Base-by-base conservation (phyloP, 2,797 vertebrate genomes). In the Myoxocephalus aenaeus region DNA sequence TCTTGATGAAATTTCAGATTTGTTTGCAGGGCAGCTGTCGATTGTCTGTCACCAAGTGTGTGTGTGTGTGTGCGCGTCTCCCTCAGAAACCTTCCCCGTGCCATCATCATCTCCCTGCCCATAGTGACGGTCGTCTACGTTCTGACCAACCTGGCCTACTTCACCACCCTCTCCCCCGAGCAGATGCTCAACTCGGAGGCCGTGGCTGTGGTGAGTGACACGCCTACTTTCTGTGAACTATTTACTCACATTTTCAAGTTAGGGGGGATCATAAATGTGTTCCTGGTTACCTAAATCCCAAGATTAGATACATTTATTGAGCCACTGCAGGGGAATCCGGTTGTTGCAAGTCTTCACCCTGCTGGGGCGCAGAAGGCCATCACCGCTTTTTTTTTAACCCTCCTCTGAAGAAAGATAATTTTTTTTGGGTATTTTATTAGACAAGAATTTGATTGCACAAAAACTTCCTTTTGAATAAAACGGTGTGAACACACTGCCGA, bases 81-180 rank as follows among this genome's bases (percentile, higher is more conserved):
- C 73, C 65, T 70, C 83, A 99, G 98, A 86, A 99, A 99, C 92
- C 95, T 99, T 78, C 98, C 98, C 2, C 95, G 96, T 42, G 98
- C 98, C 83, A 99, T 99, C 94, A 99, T 99, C 90, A 99, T 99
- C 91, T 99, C 98, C 0, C 91, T 99, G 62, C 98, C 98, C 65
- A 96, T 99, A 0, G 98, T 99, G 75, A 99, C 98, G 0, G 11
- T 93, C 32, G 98, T 99, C 11, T 99, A 99, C 0, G 98, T 99
- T 65, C 94, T 99, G 65, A 99, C 98, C 38, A 99, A 99, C 94
- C 79, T 99, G 94, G 98, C 98, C 0, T 99, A 99, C 80, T 99
- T 99, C 95, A 99, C 97, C 51, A 98, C 98, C 0, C 94, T 99
- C 29, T 91, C 93, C 5, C 94, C 96, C 0, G 93, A 96, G 0